Evolutionary conservation across 2,113 vertebrate genomes (phyloP), one percentile per base, ranked within the genome.

Genomic region (Leuciscus idus): DNA sequence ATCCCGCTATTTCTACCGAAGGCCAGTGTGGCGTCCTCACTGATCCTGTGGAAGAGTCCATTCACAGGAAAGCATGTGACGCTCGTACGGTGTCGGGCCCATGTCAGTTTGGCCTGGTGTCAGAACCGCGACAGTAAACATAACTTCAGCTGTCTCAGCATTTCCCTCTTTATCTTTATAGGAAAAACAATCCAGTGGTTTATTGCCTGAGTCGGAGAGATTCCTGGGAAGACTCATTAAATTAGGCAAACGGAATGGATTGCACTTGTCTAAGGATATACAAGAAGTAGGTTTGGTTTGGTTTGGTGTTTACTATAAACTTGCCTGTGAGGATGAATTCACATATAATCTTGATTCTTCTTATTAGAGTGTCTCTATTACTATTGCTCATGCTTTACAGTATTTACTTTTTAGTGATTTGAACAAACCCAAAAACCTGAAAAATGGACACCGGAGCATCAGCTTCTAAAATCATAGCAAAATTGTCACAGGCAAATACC

Each of bases 221-320:
- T 97, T 97, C 57, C 88, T 99, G 86, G 96, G 97, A 84, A 96
- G 97, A 88, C 96, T 96, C 0, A 90, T 99, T 76, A 96, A 96
- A 89, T 91, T 96, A 87, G 97, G 97, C 8, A 96, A 94, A 93
- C 94, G 97, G 76, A 98, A 96, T 0, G 97, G 97, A 81, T 93
- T 99, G 78, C 97, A 99, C 91, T 95, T 99, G 92, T 94, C 97
- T 36, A 90, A 93, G 88, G 95, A 97, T 88, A 92, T 95, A 43
- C 97, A 97, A 88, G 95, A 95, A 93, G 98, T 99, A 92, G 87
- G 94, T 92, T 78, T 28, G 39, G 94, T 92, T 78, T 28, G 39
- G 12, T 39, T 50, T 50, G 0, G 6, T 70, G 13, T 19, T 68
- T 33, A 33, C 15, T 68, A 4, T 30, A 33, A 33, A 33, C 64